Percentiles rank a stretch among this genome's conserved stretches.
Evolutionary conservation across 2,113 vertebrate species (phyloP).

Genomic region (Alethe castanea): DNA sequence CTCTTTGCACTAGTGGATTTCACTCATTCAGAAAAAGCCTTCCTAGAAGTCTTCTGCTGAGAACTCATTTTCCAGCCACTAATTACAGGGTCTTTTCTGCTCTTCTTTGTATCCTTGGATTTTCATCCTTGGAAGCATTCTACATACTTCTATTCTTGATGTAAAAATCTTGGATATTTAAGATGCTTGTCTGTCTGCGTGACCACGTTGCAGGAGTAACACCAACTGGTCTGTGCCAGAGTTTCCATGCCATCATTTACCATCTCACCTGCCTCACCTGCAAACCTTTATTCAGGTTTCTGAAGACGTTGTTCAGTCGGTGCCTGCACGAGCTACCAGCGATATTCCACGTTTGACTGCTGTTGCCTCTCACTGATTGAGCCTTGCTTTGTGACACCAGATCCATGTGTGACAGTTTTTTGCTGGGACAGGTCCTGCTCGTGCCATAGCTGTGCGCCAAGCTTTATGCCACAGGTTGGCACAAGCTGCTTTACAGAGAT

Average conservation of each 20-base stretch:
- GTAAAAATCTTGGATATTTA: background rate
- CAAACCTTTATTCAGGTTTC: background rate
- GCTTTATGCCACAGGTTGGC: background rate
- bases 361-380: rapidly evolving
- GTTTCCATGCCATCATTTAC: background rate
- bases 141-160: background rate
- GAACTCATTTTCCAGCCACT: background rate
- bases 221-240: background rate
- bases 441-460: background rate
- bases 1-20: background rate
- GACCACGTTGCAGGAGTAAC: rapidly evolving
- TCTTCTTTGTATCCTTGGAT: background rate
- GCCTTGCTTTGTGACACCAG: background rate
- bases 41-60: background rate
- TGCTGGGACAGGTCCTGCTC: background rate
- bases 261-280: background rate
- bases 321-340: background rate
- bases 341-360: rapidly evolving
- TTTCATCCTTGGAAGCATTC: background rate
- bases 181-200: rapidly evolving
- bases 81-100: background rate
- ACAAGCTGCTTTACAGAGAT: background rate
- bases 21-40: background rate
- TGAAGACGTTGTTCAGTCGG: background rate
- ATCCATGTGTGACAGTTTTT: rapidly evolving